Conservation (phyloP, 2,888 invertebrate species). For the Orgyia antiqua region DNA sequence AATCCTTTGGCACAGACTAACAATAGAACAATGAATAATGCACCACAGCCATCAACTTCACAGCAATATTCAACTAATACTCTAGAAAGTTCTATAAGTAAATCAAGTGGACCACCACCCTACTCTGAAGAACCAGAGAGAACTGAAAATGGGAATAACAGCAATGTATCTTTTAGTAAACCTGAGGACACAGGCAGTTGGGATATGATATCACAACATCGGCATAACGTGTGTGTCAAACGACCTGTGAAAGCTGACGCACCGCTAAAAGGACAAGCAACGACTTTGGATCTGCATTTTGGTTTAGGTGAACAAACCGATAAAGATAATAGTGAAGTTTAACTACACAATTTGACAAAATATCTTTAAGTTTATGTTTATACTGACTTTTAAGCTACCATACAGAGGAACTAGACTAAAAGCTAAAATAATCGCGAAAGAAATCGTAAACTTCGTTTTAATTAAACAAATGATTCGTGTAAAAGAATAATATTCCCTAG, state of each 20-base stretch:
- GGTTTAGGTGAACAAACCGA: conserved; percentile 27
- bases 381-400: no score
- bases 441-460: no score
- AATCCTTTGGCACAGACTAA: conserved; percentile 16
- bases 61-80: conserved; percentile 46
- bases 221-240: conserved; percentile 34
- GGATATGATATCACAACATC: conserved; percentile 75
- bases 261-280: conserved; percentile 17
- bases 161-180: conserved; percentile 50
- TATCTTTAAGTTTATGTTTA: no score
- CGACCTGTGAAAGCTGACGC: conserved; percentile 29
- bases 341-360: no score
- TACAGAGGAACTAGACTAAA: no score
- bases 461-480: no score
- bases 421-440: no score
- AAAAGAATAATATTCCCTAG: no score
- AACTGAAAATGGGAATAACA: conserved; percentile 30
- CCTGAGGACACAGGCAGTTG: conserved; percentile 58
- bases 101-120: conserved; percentile 59
- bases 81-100: conserved; percentile 62
- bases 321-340: conserved; percentile 45
- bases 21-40: conserved; percentile 9
- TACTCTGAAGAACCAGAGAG: conserved; percentile 34
- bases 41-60: conserved; percentile 10
- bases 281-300: conserved; percentile 53